Evolutionary conservation across 2,888 invertebrate species (phyloP).

Genomic region (Dicranocentrus wangi): DNA sequence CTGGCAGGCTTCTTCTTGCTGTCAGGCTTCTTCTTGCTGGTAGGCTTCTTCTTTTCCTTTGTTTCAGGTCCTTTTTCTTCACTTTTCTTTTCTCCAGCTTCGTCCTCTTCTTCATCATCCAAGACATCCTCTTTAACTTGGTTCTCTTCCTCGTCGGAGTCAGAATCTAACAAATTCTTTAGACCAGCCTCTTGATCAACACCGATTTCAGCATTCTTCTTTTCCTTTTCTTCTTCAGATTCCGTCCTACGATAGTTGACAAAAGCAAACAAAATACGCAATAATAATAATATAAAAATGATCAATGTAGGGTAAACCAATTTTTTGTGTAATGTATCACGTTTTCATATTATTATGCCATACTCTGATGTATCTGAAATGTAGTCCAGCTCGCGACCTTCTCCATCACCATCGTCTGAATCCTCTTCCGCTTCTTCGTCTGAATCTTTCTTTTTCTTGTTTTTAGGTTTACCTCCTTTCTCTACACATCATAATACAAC

Average conservation of each 20-base stretch:
- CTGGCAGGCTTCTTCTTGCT: not conserved
- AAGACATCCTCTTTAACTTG: conserved; percentile 81
- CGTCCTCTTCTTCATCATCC: conserved; percentile 84
- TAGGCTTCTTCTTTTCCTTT: conserved; percentile 74
- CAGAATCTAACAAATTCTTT: conserved; percentile 88
- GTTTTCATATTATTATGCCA: not conserved
- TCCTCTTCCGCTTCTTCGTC: conserved; percentile 95
- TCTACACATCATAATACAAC: conserved; percentile 40
- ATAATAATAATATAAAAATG: not conserved
- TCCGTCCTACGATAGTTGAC: conserved; percentile 73
- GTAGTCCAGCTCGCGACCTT: conserved; percentile 94
- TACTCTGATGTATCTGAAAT: conserved; percentile 88
- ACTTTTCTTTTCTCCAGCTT: conserved; percentile 75
- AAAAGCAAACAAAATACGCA: not conserved
- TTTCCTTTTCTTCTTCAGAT: conserved; percentile 79
- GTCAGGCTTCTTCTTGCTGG: conserved; percentile 71
- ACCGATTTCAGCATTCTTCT: conserved; percentile 85
- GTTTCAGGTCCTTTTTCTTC: conserved; percentile 24
- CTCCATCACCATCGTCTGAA: conserved; percentile 97
- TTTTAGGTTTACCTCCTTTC: conserved; percentile 56
- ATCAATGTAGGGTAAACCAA: too few species aligned
- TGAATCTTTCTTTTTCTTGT: conserved; percentile 86
- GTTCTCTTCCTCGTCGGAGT: conserved; percentile 89
- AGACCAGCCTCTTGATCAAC: conserved; percentile 94
- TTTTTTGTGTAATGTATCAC: not conserved